These are phyloP conservation scores for Potamilus streckersoni DNA, from an alignment of 1,140 invertebrate genomes.

Conservation along the genomic window DNA sequence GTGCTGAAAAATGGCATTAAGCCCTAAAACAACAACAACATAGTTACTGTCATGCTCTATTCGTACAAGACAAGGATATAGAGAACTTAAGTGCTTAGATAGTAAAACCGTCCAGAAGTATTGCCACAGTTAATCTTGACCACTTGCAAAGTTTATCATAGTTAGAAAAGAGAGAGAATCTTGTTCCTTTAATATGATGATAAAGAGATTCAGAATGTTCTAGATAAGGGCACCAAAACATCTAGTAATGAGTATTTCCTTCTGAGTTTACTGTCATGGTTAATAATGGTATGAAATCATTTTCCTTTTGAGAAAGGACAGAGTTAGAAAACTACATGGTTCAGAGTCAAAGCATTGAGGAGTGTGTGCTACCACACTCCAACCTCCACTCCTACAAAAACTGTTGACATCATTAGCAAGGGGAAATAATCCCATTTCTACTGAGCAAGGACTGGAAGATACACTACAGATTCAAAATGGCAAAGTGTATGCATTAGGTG, in stretches of 20 bases:
- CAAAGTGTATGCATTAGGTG: slow-evolving; percentile 45
- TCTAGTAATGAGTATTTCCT: slow-evolving; percentile 48
- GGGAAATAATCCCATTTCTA: slow-evolving; percentile 51
- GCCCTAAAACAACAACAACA: no score
- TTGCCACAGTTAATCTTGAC: not conserved
- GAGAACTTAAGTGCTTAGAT: not conserved
- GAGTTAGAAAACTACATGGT: not conserved
- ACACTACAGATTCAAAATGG: slow-evolving; percentile 49
- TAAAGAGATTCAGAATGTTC: slow-evolving; percentile 60
- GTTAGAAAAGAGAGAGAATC: slow-evolving; percentile 36
- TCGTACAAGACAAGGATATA: not conserved
- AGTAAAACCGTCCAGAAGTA: not conserved
- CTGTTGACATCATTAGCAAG: no score
- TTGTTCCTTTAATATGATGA: slow-evolving; percentile 53
- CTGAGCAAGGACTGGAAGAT: slow-evolving; percentile 58
- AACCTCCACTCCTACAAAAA: no score
- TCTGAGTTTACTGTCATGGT: not conserved
- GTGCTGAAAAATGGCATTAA: no score
- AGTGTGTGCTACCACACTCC: not conserved
- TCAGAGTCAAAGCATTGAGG: not conserved
- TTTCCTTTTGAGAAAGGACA: not conserved
- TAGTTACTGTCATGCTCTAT: not conserved
- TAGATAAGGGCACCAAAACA: slow-evolving; percentile 47
- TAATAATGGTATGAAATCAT: no score
- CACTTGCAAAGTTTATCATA: no score